Evolutionary conservation across 2,888 invertebrate genomes (phyloP).

Genomic region (Volucella bombylans): DNA sequence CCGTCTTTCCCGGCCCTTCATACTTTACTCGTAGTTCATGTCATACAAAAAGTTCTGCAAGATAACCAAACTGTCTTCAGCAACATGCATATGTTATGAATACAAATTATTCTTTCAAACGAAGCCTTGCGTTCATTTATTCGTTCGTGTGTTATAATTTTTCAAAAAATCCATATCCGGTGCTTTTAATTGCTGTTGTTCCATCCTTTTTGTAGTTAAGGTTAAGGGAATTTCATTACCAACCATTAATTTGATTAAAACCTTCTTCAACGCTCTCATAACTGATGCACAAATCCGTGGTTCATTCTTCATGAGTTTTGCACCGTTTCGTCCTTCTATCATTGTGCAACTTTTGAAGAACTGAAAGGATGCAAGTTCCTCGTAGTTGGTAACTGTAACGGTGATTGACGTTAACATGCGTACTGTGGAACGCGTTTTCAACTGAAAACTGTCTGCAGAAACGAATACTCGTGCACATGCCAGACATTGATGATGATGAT

Average conservation of each 20-base stretch:
- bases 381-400: constrained; percentile 38
- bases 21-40: no score
- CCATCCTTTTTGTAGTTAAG: background rate
- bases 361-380: constrained; percentile 59
- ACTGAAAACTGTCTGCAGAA: constrained; percentile 51
- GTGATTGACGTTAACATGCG: constrained; percentile 63
- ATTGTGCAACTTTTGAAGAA: constrained; percentile 34
- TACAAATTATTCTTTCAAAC: no score
- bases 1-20: no score
- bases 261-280: constrained; percentile 22
- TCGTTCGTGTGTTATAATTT: no score
- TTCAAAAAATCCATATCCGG: background rate
- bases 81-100: no score
- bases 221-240: constrained; percentile 50
- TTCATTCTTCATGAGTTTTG: background rate
- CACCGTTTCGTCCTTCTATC: background rate
- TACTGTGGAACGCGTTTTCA: constrained; percentile 48
- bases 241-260: constrained; percentile 67
- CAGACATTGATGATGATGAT: constrained; percentile 51
- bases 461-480: constrained; percentile 40
- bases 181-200: constrained; percentile 5
- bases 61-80: no score
- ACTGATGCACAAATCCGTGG: constrained; percentile 20
- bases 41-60: no score
- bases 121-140: no score